Evolutionary conservation across 2,797 vertebrate genomes (phyloP).

Genomic region (Crax fasciolata): DNA sequence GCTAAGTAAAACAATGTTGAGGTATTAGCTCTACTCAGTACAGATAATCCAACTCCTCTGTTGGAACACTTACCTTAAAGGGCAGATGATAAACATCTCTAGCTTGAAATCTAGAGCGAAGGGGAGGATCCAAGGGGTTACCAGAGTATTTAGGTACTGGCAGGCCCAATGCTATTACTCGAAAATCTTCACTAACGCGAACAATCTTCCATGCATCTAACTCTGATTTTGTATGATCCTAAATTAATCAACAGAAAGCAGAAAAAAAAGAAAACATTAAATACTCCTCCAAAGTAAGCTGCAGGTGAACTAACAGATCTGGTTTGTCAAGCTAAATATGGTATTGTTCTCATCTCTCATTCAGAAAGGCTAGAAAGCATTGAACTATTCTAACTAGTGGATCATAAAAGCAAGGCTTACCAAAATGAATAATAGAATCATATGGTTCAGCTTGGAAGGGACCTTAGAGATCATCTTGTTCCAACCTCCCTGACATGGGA

Average conservation of each 20-base stretch:
- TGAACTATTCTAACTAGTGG: neutral
- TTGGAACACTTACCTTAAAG: conserved; percentile 89
- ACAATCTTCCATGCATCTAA: conserved; percentile 95
- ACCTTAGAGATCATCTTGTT: no score
- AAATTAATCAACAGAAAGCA: conserved; percentile 38
- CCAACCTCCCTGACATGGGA: no score
- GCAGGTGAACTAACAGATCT: neutral
- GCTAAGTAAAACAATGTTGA: neutral
- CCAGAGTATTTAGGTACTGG: conserved; percentile 96
- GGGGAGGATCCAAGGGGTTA: conserved; percentile 95
- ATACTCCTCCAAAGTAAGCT: neutral
- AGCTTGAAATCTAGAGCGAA: conserved; percentile 97
- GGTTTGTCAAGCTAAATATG: neutral
- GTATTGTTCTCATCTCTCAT: neutral
- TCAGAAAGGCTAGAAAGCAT: neutral
- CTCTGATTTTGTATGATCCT: conserved; percentile 94
- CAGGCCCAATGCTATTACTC: conserved; percentile 96
- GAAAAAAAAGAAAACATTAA: neutral
- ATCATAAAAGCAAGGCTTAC: neutral
- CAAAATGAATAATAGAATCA: neutral
- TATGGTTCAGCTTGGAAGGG: no score
- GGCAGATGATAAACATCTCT: conserved; percentile 95
- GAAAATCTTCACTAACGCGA: conserved; percentile 96
- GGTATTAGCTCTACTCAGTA: neutral
- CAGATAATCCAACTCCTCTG: neutral